These are phyloP conservation scores for Mormyrus lacerda DNA, from an alignment of 2,113 vertebrate genomes.

Conservation along the genomic window DNA sequence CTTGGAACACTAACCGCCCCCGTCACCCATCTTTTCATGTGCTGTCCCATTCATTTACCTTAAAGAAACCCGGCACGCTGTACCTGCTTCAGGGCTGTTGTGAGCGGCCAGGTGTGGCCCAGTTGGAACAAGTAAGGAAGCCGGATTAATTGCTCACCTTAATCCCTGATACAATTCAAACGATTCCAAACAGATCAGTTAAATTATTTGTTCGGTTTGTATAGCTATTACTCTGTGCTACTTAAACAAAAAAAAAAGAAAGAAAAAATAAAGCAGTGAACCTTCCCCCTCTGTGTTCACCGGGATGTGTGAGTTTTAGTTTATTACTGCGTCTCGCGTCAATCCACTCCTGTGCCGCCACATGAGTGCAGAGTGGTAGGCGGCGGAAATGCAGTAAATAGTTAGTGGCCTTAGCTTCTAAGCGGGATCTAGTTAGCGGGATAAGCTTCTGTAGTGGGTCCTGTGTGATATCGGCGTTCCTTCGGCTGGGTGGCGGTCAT, in stretches of 20 bases:
- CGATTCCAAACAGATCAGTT: not conserved
- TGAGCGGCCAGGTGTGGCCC: not conserved
- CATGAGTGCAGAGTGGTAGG: constrained; percentile 28
- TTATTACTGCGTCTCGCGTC: not conserved
- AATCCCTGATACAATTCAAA: not conserved
- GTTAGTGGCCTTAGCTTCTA: too few relatives aligned
- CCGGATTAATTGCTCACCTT: not conserved
- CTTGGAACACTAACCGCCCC: constrained; percentile 31
- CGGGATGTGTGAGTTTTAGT: not conserved
- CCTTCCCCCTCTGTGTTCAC: not conserved
- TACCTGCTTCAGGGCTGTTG: not conserved
- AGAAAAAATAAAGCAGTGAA: not conserved
- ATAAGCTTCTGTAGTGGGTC: constrained; percentile 32
- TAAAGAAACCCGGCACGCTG: constrained; percentile 29
- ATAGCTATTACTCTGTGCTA: not conserved
- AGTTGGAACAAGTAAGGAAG: not conserved
- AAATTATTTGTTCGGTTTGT: not conserved
- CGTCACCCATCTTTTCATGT: constrained; percentile 30
- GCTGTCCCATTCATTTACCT: constrained; percentile 20
- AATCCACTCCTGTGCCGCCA: not conserved
- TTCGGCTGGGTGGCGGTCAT: constrained; percentile 34
- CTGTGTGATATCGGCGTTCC: constrained; percentile 35
- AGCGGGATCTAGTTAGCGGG: too few relatives aligned
- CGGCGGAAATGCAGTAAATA: constrained; percentile 33
- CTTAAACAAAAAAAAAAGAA: too few relatives aligned